Evolutionary conservation across 2,113 vertebrate species (phyloP), one percentile per base, ranked within the genome.

Genomic region (Odocoileus virginianus): DNA sequence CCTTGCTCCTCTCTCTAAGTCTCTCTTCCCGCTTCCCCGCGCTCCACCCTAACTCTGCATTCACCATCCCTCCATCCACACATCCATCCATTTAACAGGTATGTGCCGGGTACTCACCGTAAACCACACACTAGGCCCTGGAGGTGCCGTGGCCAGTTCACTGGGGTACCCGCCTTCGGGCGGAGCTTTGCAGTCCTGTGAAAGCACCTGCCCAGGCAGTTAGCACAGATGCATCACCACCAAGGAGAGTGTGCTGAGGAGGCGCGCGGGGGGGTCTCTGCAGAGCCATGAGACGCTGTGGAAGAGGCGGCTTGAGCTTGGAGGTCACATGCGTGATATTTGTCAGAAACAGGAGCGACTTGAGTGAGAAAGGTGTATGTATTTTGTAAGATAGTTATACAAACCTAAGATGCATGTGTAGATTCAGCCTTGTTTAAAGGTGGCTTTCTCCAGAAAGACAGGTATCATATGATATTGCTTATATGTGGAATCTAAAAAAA

Each of bases 1-100:
- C 76, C 74, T 78, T 36, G 28, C 28, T 43, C 17, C 2, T 45
- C 25, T 87, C 27, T 43, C 7, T 55, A 6, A 6, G 3, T 40
- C 21, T 25, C 9, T 28, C 33, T 54, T 9, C 33, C 13, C 0
- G 5, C 3, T 2, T 9, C 14, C 21, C 11, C 40, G 17, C 8
- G 10, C 19, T 25, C 7, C 4, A 45, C 36, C 7, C 2, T 5
- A 54, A 17, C 11, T 17, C 52, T 55, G 27, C 40, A 36, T 14
- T 96, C 12, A 58, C 30, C 7, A 45, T 21, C 60, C 25, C 45
- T 19, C 33, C 50, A 23, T 12, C 11, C 50, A 54, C 47, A 27
- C 13, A 43, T 27, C 23, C 45, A 27, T 14, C 52, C 21, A 7
- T 54, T 67, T 36, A 19, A 7, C 19, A 57, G 13, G 33, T 21